Evolutionary conservation across 2,888 invertebrate species (phyloP).

Genomic region (Lydus trimaculatus): DNA sequence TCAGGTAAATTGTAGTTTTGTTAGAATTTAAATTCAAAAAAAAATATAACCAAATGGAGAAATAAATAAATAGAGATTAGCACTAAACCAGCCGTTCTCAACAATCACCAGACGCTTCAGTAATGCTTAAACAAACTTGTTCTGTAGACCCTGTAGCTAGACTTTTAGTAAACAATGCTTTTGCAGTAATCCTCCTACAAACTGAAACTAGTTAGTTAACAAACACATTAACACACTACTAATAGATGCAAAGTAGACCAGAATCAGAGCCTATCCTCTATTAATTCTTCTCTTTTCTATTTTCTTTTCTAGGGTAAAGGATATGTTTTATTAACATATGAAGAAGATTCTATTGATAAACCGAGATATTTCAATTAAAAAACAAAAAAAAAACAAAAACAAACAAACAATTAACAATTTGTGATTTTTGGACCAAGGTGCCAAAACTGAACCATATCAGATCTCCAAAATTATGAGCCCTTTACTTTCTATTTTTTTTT

Average conservation of each 20-base stretch:
- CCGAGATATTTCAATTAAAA: constrained; percentile 50
- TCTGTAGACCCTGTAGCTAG: constrained; percentile 8
- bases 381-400: not conserved
- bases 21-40: not conserved
- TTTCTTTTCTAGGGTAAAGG: constrained; percentile 55
- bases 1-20: constrained; percentile 45
- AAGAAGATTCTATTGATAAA: constrained; percentile 53
- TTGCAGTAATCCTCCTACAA: not conserved
- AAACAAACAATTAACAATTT: constrained; percentile 3
- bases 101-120: constrained; percentile 14
- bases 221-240: not conserved
- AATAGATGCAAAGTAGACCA: not conserved
- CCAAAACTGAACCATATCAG: constrained; percentile 26
- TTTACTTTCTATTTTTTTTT: not conserved
- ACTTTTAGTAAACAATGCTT: not conserved
- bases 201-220: not conserved
- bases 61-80: not conserved
- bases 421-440: constrained; percentile 29
- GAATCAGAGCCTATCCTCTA: constrained; percentile 28
- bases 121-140: constrained; percentile 8
- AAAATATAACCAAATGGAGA: not conserved
- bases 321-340: constrained; percentile 54
- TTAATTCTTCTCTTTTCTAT: constrained; percentile 38
- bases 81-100: not conserved
- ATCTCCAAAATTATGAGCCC: not conserved